Evolutionary conservation across 2,888 invertebrate genomes (phyloP).

Genomic region (Caenorhabditis sp.): DNA sequence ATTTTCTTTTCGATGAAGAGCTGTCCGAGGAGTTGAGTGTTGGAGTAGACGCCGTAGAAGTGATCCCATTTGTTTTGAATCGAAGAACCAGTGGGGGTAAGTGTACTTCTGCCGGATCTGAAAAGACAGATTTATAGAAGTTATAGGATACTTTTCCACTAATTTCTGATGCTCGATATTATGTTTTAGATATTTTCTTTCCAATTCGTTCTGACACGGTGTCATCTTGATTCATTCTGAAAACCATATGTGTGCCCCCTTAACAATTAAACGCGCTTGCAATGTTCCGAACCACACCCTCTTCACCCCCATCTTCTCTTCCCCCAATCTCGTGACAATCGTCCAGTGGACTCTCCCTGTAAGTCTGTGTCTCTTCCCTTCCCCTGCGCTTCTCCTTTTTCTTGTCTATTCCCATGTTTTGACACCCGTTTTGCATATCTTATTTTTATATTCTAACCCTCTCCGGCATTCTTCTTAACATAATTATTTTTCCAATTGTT

Average conservation of each 20-base stretch:
- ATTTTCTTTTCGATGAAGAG: slow-evolving; percentile 25
- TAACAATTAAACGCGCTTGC: too few relatives aligned
- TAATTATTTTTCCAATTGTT: background rate
- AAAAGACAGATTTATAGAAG: background rate
- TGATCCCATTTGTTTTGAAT: slow-evolving; percentile 28
- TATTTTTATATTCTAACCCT: too few relatives aligned
- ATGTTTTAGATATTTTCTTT: too few relatives aligned
- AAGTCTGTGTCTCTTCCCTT: slow-evolving; percentile 22
- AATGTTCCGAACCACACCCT: slow-evolving; percentile 1
- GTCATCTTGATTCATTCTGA: too few relatives aligned
- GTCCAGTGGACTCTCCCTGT: slow-evolving; percentile 30
- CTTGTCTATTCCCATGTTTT: slow-evolving; percentile 4
- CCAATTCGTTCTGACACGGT: too few relatives aligned
- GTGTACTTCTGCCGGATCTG: slow-evolving; percentile 40
- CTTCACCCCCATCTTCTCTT: background rate
- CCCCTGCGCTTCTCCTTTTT: slow-evolving; percentile 13
- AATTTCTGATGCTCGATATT: too few relatives aligned
- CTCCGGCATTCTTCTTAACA: background rate
- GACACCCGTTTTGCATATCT: slow-evolving; percentile 2
- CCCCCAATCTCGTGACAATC: slow-evolving; percentile 24
- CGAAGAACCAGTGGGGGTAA: slow-evolving; percentile 42
- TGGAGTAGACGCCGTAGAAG: slow-evolving; percentile 42
- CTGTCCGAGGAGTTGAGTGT: slow-evolving; percentile 18
- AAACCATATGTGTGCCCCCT: too few relatives aligned
- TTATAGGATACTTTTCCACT: too few relatives aligned